Base-by-base conservation (phyloP, 2,113 vertebrate species). In the Proteles cristata region DNA sequence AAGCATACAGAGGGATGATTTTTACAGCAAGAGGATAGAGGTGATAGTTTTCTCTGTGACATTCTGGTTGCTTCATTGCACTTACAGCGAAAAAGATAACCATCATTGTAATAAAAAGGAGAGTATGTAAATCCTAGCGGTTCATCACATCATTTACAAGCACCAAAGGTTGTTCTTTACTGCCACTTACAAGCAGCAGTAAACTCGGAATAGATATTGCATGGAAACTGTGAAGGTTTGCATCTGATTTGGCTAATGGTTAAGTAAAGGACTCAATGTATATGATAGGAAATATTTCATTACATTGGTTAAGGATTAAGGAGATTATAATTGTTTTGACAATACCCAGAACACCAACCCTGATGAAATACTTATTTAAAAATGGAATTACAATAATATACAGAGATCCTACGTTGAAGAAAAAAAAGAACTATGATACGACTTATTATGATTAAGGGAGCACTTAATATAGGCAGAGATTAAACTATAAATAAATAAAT, bases 111-210 rank as follows among this genome's bases (percentile, higher is more conserved):
- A 88, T 96, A 84, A 97, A 96, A 85, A 94, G 53, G 76, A 81
- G 66, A 76, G 81, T 83, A 92, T 86, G 21, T 95, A 96, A 96
- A 96, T 95, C 71, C 76, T 33, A 55, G 87, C 92, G 21, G 50
- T 96, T 89, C 94, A 79, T 90, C 84, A 50, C 84, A 96, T 85
- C 93, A 96, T 73, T 89, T 83, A n/a, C 50, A 96, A 98, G 93
- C 96, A 94, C n/a, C 92, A 97, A 96, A 85, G 84, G 61, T 89
- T 96, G 86, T 61, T 97, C 81, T 98, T 97, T 93, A 92, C 9
- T n/a, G 65, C 71, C n/a, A 16, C 82, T 96, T 88, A 77, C 2
- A 73, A 88, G 55, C 8, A 61, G 71, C 81, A 81, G 33, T 76
- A 87, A 95, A 68, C 25, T 66, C 39, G 28, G 55, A 14, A 45